Evolutionary conservation across 1,140 invertebrate species (phyloP).

Genomic region (Rhopalosiphum maidis): DNA sequence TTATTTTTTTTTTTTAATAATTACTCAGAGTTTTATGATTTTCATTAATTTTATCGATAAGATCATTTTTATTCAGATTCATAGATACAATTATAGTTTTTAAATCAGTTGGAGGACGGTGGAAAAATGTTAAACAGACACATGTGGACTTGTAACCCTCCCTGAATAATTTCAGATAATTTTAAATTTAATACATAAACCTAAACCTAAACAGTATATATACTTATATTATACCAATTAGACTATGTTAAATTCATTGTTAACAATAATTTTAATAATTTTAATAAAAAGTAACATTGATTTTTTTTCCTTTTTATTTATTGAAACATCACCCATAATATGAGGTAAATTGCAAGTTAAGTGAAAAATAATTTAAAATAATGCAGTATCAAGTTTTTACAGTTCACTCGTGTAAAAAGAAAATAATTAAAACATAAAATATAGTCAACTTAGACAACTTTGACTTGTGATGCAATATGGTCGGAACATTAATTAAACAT

Average conservation of each 20-base stretch:
- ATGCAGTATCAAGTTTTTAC: background rate
- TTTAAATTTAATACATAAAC: background rate
- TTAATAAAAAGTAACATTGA: background rate
- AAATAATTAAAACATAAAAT: constrained; percentile 20
- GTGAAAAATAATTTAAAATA: constrained; percentile 6
- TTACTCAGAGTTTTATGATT: background rate
- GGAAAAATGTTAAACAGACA: background rate
- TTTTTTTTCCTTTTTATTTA: background rate
- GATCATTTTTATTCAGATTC: background rate
- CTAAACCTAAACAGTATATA: background rate
- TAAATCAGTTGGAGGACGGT: too few species aligned
- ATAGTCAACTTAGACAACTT: constrained; percentile 1
- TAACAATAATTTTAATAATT: background rate
- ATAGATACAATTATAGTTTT: too few species aligned
- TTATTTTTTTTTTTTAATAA: too few species aligned
- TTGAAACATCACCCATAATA: background rate
- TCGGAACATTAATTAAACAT: constrained; percentile 8
- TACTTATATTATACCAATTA: background rate
- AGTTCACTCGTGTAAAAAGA: background rate
- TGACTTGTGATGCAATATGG: background rate
- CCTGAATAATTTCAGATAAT: background rate
- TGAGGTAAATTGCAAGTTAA: background rate
- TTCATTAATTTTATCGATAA: background rate
- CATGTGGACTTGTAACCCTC: background rate
- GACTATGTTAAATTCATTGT: background rate